These are phyloP conservation scores for Armadillidium nasatum DNA, from an alignment of 1,140 invertebrate genomes.

Conservation along the genomic window DNA sequence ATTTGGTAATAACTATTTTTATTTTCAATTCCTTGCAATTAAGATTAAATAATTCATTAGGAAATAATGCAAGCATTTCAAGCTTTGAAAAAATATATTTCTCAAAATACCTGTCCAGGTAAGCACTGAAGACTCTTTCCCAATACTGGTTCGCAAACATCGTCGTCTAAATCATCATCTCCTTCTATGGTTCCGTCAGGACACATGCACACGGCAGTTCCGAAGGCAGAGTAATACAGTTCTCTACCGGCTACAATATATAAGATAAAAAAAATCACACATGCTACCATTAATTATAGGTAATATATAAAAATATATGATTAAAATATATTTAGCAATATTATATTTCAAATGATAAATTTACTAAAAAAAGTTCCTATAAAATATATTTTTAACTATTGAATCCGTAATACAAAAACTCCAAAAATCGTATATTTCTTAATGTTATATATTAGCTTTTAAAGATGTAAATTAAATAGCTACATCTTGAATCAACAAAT, in stretches of 20 bases:
- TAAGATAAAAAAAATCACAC: too few species aligned
- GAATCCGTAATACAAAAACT: too few species aligned
- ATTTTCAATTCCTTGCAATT: not conserved
- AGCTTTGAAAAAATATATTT: not conserved
- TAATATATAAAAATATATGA: too few species aligned
- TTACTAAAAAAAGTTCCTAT: too few species aligned
- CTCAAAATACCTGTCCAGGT: conserved; percentile 29
- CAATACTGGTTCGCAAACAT: conserved; percentile 39
- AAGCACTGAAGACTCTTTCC: conserved; percentile 28
- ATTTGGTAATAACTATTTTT: not conserved
- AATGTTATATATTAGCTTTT: too few species aligned
- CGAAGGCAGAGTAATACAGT: conserved; percentile 29
- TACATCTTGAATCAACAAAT: too few species aligned
- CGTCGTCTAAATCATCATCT: conserved; percentile 40
- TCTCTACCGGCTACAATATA: conserved; percentile 28
- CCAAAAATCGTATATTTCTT: too few species aligned
- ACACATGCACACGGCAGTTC: conserved; percentile 31
- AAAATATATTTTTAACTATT: too few species aligned
- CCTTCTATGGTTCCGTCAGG: conserved; percentile 39
- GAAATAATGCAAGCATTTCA: not conserved
- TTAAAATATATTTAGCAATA: too few species aligned
- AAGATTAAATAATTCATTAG: not conserved
- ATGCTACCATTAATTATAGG: too few species aligned
- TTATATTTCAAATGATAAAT: too few species aligned
- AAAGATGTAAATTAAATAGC: too few species aligned